A percentile compares a stretch with the other conserved stretches of the same genome.
These are phyloP conservation scores for Eristalis arbustorum DNA, from an alignment of 2,888 invertebrate genomes.

Conservation along the genomic window DNA sequence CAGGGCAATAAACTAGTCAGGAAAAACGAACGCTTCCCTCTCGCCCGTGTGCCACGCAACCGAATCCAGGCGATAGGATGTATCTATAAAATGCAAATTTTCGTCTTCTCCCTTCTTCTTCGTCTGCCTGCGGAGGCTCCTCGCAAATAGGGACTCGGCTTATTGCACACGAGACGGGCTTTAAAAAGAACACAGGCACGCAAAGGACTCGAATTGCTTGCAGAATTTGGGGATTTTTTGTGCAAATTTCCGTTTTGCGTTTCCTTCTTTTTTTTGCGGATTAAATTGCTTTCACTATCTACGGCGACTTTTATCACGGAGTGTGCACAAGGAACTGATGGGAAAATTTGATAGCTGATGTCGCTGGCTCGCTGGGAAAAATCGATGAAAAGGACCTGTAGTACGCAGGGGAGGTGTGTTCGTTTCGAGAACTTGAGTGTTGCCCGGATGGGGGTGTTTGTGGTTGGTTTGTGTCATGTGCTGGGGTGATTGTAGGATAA, in stretches of 20 bases:
- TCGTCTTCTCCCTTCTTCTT: not conserved
- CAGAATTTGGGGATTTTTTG: not conserved
- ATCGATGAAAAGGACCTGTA: conserved; percentile 76
- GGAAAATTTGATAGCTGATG: conserved; percentile 22
- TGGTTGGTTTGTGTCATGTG: not conserved
- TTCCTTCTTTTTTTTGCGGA: conserved; percentile 1
- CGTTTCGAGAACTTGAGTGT: conserved; percentile 4
- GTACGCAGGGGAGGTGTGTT: conserved; percentile 66
- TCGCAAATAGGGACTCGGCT: not conserved
- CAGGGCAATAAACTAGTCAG: conserved; percentile 20
- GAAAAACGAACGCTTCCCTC: not conserved
- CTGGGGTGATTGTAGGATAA: not conserved
- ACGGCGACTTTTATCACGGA: conserved; percentile 58
- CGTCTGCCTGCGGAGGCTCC: not conserved
- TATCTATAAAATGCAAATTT: conserved; percentile 43
- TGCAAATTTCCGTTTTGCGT: conserved; percentile 1
- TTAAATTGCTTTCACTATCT: conserved; percentile 52
- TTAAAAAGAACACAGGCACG: not conserved
- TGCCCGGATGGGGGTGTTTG: not conserved
- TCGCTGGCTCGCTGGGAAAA: conserved; percentile 68
- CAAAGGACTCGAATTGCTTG: not conserved
- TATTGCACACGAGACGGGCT: not conserved
- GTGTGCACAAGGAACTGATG: conserved; percentile 65
- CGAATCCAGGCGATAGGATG: conserved; percentile 29
- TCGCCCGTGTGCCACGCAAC: conserved; percentile 9